Percentiles rank a stretch among this genome's conserved stretches.
These are phyloP conservation scores for Nibea albiflora DNA, from an alignment of 2,113 vertebrate species.

Conservation along the genomic window DNA sequence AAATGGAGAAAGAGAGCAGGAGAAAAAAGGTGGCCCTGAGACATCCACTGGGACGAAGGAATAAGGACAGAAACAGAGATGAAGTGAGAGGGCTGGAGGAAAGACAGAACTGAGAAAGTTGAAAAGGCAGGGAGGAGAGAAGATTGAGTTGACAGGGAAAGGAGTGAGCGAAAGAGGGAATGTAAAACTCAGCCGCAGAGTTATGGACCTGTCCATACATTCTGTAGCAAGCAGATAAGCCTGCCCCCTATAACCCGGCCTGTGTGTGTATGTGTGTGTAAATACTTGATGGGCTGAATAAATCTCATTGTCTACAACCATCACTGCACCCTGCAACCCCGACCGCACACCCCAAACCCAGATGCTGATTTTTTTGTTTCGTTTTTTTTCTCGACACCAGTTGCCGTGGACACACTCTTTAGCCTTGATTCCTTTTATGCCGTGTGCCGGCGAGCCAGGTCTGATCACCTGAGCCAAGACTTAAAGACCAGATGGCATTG, in stretches of 20 bases:
- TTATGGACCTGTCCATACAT: slow-evolving; percentile 58
- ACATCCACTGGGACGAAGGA: slow-evolving; percentile 47
- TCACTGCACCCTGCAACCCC: not conserved
- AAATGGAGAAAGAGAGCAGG: slow-evolving; percentile 30
- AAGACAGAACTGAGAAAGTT: slow-evolving; percentile 33
- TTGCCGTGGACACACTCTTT: slow-evolving; percentile 28
- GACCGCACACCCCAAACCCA: not conserved
- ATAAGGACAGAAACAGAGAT: slow-evolving; percentile 32
- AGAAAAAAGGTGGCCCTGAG: slow-evolving; percentile 47
- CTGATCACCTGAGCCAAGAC: slow-evolving; percentile 56
- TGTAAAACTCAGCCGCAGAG: slow-evolving; percentile 27
- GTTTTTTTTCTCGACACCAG: slow-evolving; percentile 13
- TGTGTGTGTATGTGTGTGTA: slow-evolving; percentile 35
- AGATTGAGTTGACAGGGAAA: slow-evolving; percentile 38
- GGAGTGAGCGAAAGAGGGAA: slow-evolving; percentile 18
- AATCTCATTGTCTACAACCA: slow-evolving; percentile 23
- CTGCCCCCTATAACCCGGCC: slow-evolving; percentile 10
- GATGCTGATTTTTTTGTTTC: slow-evolving; percentile 33
- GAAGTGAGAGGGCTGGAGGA: slow-evolving; percentile 21
- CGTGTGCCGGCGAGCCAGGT: slow-evolving; percentile 44
- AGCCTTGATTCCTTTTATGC: slow-evolving; percentile 34
- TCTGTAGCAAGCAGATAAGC: slow-evolving; percentile 55
- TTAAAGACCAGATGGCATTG: slow-evolving; percentile 52
- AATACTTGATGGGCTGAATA: slow-evolving; percentile 35
- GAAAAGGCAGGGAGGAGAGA: slow-evolving; percentile 34